Conservation (phyloP, 2,888 invertebrate genomes). For the Hypolimnas misippus region DNA sequence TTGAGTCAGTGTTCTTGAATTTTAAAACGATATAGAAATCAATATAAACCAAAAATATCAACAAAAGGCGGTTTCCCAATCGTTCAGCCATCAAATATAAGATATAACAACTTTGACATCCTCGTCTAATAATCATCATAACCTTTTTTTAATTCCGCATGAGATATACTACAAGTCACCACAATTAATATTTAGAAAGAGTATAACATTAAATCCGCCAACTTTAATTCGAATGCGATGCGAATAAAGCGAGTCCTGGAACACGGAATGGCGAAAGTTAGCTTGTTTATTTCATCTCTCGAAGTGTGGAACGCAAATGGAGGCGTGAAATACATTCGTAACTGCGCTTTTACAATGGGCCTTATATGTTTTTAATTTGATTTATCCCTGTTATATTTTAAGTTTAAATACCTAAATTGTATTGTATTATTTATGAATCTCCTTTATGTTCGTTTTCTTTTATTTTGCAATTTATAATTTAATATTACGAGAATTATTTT, state of each 20-base stretch:
- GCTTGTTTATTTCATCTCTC: slow-evolving; percentile 72
- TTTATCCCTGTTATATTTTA: slow-evolving; percentile 14
- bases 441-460: background rate
- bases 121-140: background rate
- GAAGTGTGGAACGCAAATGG: slow-evolving; percentile 63
- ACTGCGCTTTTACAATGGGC: slow-evolving; percentile 31
- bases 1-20: no score
- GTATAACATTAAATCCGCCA: slow-evolving; percentile 60
- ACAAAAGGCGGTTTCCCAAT: no score
- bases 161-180: slow-evolving; percentile 29
- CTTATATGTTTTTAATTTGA: slow-evolving; percentile 19
- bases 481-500: no score
- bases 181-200: slow-evolving; percentile 49
- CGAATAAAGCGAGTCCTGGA: slow-evolving; percentile 58
- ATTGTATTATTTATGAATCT: background rate
- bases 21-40: no score
- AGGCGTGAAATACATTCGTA: slow-evolving; percentile 59
- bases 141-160: background rate
- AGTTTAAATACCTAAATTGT: background rate
- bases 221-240: slow-evolving; percentile 61
- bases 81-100: no score
- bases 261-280: slow-evolving; percentile 71
- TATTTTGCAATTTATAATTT: no score
- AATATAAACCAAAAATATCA: no score
- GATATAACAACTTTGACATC: no score